Evolutionary conservation across 2,797 vertebrate species (phyloP), one percentile per base, ranked within the genome.

Genomic region (Numenius phaeopus): DNA sequence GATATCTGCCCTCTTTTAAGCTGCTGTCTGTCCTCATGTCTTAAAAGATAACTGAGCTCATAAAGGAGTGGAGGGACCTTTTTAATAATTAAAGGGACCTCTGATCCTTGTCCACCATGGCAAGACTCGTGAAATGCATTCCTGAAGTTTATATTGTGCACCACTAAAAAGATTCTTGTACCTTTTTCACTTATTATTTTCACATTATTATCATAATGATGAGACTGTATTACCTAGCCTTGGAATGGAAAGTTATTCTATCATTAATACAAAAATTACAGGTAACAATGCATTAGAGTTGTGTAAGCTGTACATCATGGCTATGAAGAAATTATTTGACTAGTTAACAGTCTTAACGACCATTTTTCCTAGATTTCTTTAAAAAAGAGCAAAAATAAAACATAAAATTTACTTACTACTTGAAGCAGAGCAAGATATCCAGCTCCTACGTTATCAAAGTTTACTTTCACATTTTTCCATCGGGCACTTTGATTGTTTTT

Each of bases 341-440:
- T 87, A 11, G 18, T 19, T 78, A 62, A 76, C 72, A 57, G 40
- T 73, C n/a, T 78, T 77, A 95, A 57, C 4, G 49, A 42, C 32
- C n/a, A 42, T 67, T 90, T 92, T 62, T 42, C 29, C 44, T 34
- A 73, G 7, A 84, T 26, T 62, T 54, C 21, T 83, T 93, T 67
- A 26, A 82, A 93, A 93, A 65, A 87, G 22, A 93, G 26, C 15
- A 59, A 44, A 37, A 73, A 32, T 16, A 73, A 90, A 90, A 92
- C 17, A 44, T 5, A 80, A 47, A 30, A 77, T 91, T 66, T 87
- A 97, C 99, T 99, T 98, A 99, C 99, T 97, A 99, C 99, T 98
- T 99, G 99, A 89, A 99, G 98, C 90, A 99, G 97, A 37, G 99
- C 99, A 49, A 99, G 98, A 94, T 99, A 99, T 75, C 99, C 99